Evolutionary conservation across 1,140 invertebrate genomes (phyloP), one percentile per base, ranked within the genome.

Genomic region (Drosophila rhopaloa): DNA sequence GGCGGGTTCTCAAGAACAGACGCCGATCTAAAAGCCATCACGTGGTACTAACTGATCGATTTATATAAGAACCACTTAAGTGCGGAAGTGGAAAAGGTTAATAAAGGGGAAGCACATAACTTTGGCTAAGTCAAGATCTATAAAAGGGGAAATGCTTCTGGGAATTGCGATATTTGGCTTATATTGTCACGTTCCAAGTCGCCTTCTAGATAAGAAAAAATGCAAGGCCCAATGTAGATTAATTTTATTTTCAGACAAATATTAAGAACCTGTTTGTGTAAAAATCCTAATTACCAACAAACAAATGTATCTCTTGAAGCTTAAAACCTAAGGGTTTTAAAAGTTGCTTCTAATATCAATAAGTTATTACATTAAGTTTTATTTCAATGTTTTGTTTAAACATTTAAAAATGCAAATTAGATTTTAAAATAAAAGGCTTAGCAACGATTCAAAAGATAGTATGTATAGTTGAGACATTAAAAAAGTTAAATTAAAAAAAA

Each of bases 1-100:
- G 66, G n/a, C 66, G 38, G 35, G 32, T 70, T 70, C 32, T 11
- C 43, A 50, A 70, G 65, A 70, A 68, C 65, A 68, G 61, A 68
- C 65, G 46, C 2, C 38, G n/a, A 38, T 68, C 46, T 43, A 66
- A 29, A 11, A 29, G 14, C 14, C 14, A 67, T 48, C 67, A 71
- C 63, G 65, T 50, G 67, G 53, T 9, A 40, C 35, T 32, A 32
- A 67, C 14, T 46, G 35, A 71, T 71, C 44, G 67, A 43, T 57
- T 57, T 37, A 37, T 50, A 37, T 14, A 50, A 32, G 19, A 27
- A 38, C 9, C 58, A 51, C 38, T 51, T n/a, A 24, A 68, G 9
- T 24, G 62, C 27, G 53, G 44, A 50, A 70, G 37, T 19, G 19
- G 6, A 37, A 50, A 11, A 9, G 43, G 35, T 56, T 43, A 47